Evolutionary conservation across 2,797 vertebrate genomes (phyloP), one percentile per base, ranked within the genome.

Genomic region (Ctenopoma multispine): DNA sequence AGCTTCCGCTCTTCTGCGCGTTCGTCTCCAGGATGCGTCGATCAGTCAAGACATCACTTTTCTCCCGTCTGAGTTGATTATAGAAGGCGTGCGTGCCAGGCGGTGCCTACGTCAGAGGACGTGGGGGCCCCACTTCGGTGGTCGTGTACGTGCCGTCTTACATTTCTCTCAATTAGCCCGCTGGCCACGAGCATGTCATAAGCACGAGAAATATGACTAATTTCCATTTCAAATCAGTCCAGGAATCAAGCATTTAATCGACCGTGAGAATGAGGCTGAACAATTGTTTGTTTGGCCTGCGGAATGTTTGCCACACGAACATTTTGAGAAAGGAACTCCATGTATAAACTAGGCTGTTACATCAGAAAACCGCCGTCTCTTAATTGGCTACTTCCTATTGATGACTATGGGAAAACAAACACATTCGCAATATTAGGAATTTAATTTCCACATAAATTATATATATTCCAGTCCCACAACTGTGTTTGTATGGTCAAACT

Each of bases 51-150:
- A 63, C 72, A 46, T 0, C 6, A 29, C 67, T 57, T 56, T 75
- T 44, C 17, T 24, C 36, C 47, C 20, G 60, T 78, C 69, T 27
- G 66, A 43, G 21, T 3, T 9, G 11, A 5, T 60, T 61, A 44
- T 56, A 7, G 17, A 53, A 72, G 38, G 23, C 70, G 74, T 65
- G 86, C 79, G 68, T 75, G 78, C 54, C 46, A 38, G 46, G 48
- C 21, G 21, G 63, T 49, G 59, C 23, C 5, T 34, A 69, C 74
- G 80, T 75, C 66, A 81, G 20, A 62, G 53, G 56, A 76, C 64
- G 67, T 43, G 44, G 20, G 44, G 12, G 56, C n/a, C n/a, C 36
- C 55, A 40, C 10, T 17, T 21, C 15, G 53, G 69, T 54, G 70
- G 59, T 18, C 62, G 82, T 58, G 47, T 56, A 79, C 75, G 56